phyloP scores from a whole-genome alignment of 2,888 invertebrate genomes.

The Neoaliturus tenellus region DNA sequence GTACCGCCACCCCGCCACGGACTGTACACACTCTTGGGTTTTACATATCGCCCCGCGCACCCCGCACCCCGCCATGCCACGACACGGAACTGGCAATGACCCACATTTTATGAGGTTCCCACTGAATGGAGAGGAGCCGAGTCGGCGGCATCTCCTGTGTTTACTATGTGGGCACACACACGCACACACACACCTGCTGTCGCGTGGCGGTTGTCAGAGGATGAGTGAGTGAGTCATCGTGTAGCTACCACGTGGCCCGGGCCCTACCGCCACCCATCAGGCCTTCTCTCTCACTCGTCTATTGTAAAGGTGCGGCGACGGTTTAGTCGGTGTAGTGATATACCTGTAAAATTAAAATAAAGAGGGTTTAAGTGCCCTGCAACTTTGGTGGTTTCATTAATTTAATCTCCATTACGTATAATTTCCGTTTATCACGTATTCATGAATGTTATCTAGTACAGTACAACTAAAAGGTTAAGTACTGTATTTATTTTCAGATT shows the following conservation, averaged over 20 bases:
- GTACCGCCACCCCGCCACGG: constrained; percentile 40
- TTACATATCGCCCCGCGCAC: constrained; percentile 52
- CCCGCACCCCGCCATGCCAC: constrained; percentile 44
- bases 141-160: background rate
- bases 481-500: too few relatives aligned
- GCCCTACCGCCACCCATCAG: background rate
- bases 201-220: background rate
- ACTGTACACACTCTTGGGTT: constrained; percentile 57
- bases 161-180: background rate
- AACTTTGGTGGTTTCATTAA: too few relatives aligned
- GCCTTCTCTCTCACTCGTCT: too few relatives aligned
- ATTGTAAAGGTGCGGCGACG: too few relatives aligned
- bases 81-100: constrained; percentile 56
- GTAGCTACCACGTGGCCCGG: background rate
- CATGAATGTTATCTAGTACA: too few relatives aligned
- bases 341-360: too few relatives aligned
- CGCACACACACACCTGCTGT: constrained; percentile 15
- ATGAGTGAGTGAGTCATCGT: background rate
- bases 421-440: too few relatives aligned
- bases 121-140: constrained; percentile 50
- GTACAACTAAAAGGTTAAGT: too few relatives aligned
- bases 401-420: too few relatives aligned
- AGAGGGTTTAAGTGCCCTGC: too few relatives aligned
- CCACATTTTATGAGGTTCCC: constrained; percentile 57
- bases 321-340: too few relatives aligned